Base-by-base conservation (phyloP, 2,888 invertebrate genomes). In the Ganaspis brasiliensis region DNA sequence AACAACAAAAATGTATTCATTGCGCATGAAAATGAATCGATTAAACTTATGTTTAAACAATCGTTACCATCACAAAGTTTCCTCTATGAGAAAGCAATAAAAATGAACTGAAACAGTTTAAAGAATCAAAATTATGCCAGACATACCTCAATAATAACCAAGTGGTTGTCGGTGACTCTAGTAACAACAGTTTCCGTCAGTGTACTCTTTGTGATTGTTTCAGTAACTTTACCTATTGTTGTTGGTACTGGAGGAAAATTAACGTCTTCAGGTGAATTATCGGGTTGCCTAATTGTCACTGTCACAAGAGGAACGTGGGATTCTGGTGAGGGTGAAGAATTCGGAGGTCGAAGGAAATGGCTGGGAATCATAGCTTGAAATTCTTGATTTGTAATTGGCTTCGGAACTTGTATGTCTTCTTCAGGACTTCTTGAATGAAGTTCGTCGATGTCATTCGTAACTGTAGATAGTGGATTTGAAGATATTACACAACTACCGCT, bases 161-260 rank as follows among this genome's bases (percentile, higher is more conserved):
- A 95, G 92, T 96, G 95, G 94, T 98, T 98, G 93, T 98, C 97
- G 88, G 98, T 98, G 93, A 98, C 95, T 91, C 98, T 94, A 87
- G 98, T 98, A 93, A 98, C 97, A 86, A 97, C 97, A 84, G 97
- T 98, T 94, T 98, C 98, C 90, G 98, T 98, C 94, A 97, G 96
- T 86, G 98, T 98, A 91, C 97, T 97, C 95, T 97, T 98, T 92
- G 98, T 98, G 94, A 98, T 97, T 92, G 96, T 97, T 94, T 98
- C 98, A 86, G 97, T 98, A 93, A 97, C 96, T 92, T 95, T 94
- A 92, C 98, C 98, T 91, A 96, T 94, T 86, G 95, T 94, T 82
- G 96, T 95, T 83, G 97, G 97, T 86, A 97, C 94, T 89, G 97
- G 97, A 86, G 97, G 97, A 89, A 96, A 94, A 90, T 94, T 93